These are phyloP conservation scores for Thaleichthys pacificus DNA, from an alignment of 2,797 vertebrate genomes.

Conservation along the genomic window DNA sequence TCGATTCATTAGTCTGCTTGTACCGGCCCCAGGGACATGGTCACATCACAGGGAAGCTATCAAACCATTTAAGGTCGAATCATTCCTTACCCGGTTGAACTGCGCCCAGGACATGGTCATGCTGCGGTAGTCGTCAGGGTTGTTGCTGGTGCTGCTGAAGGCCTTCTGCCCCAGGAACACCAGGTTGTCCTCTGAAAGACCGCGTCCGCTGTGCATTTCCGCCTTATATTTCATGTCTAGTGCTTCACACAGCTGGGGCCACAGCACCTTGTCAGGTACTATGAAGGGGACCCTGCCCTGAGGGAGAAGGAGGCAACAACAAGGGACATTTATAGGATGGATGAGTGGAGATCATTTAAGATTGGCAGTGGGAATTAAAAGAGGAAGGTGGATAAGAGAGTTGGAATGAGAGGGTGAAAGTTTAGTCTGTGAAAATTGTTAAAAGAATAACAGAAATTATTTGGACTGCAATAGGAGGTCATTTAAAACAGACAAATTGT, in stretches of 20 bases:
- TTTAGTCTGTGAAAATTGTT: not conserved
- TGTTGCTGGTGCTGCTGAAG: constrained; percentile 84
- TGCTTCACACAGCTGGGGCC: constrained; percentile 91
- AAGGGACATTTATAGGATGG: not conserved
- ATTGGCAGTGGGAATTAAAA: not conserved
- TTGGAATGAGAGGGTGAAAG: too few relatives aligned
- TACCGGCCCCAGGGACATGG: not conserved
- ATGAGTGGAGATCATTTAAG: not conserved
- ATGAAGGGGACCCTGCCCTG: constrained; percentile 91
- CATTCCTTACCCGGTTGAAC: constrained; percentile 86
- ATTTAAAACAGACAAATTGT: not conserved
- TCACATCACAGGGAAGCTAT: not conserved
- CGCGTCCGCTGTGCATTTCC: constrained; percentile 90
- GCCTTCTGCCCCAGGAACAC: constrained; percentile 95
- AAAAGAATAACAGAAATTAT: not conserved
- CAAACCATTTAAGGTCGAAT: not conserved
- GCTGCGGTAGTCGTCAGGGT: constrained; percentile 85
- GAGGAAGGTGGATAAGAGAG: too few relatives aligned
- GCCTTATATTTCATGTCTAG: constrained; percentile 98
- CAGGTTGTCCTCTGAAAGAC: constrained; percentile 92
- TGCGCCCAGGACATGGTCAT: constrained; percentile 95
- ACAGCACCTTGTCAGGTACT: constrained; percentile 91
- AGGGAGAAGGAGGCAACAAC: not conserved
- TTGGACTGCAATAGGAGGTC: not conserved
- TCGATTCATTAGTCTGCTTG: not conserved